These are phyloP conservation scores for Anoura caudifer DNA, from an alignment of 2,113 vertebrate species.

Conservation along the genomic window DNA sequence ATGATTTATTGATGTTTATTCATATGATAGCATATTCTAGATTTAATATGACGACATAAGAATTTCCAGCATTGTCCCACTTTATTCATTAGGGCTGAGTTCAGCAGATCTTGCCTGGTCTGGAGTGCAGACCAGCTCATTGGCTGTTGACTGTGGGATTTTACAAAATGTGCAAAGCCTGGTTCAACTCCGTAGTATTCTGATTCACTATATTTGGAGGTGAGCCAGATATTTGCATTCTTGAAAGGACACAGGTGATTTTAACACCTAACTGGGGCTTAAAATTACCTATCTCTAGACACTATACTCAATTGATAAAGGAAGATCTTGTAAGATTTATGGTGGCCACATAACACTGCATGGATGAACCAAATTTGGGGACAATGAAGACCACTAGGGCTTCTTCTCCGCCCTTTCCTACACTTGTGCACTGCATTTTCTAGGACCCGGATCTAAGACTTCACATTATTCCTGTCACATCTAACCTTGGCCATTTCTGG, in stretches of 20 bases:
- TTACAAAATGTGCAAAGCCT: neutral
- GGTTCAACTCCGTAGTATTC: neutral
- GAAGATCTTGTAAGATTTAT: neutral
- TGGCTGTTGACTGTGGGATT: neutral
- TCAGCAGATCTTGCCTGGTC: neutral
- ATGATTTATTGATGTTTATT: constrained; percentile 48
- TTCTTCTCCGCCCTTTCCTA: neutral
- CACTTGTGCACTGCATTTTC: neutral
- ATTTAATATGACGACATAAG: constrained; percentile 28
- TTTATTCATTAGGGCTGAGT: constrained; percentile 41
- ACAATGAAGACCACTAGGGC: neutral
- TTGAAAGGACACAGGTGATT: neutral
- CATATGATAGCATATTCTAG: constrained; percentile 3
- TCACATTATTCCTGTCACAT: neutral
- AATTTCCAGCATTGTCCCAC: constrained; percentile 35
- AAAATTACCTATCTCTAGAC: neutral
- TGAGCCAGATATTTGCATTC: neutral
- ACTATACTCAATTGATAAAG: neutral
- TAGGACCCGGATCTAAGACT: neutral
- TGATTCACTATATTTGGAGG: neutral
- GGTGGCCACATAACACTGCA: neutral
- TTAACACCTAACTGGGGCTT: neutral
- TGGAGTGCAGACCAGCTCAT: neutral
- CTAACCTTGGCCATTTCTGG: neutral
- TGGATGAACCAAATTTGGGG: neutral